Evolutionary conservation across 2,888 invertebrate genomes (phyloP), one percentile per base, ranked within the genome.

Genomic region (Leptinotarsa haldemani): DNA sequence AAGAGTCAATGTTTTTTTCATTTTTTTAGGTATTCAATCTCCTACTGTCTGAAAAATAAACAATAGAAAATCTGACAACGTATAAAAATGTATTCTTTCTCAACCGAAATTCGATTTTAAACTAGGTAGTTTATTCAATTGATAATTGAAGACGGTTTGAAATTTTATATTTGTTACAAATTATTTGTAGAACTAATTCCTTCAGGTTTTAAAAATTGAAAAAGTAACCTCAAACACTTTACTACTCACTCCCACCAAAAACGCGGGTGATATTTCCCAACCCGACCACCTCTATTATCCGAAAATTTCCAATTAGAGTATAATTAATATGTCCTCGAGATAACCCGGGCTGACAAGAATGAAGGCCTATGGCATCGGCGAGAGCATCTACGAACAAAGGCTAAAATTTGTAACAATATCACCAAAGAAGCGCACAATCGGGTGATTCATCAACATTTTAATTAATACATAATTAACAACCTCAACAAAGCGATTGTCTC

Each of bases 391-490:
- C 61, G 30, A 61, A 61, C 61, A 61, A 61, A 61, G 40, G 61
- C 40, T 18, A 40, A 40, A 61, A 40, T 61, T 61, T 61, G 61
- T 30, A 30, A 40, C 61, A 61, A 16, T 61, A 61, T 40, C 61
- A 70, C 70, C 74, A 70, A 83, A 83, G 83, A 82, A 84, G 82
- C 83, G 82, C 82, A 85, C 84, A 85, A 84, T 84, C 81, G 83
- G 83, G 84, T 84, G 84, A 85, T 85, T 85, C 85, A 86, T 86
- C 85, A 86, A 85, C 85, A 86, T 86, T 86, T 86, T 86, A 86
- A 86, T 86, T 86, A 86, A 86, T 86, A 84, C 83, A 85, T 85
- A 85, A 86, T 86, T 85, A 86, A 85, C 84, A 85, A 84, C 84
- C 83, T 84, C 84, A 84, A 85, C 85, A 85, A 85, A 84, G 85